These are phyloP conservation scores for Scaptomyza polygonia DNA, from an alignment of 2,888 invertebrate genomes.

Conservation along the genomic window DNA sequence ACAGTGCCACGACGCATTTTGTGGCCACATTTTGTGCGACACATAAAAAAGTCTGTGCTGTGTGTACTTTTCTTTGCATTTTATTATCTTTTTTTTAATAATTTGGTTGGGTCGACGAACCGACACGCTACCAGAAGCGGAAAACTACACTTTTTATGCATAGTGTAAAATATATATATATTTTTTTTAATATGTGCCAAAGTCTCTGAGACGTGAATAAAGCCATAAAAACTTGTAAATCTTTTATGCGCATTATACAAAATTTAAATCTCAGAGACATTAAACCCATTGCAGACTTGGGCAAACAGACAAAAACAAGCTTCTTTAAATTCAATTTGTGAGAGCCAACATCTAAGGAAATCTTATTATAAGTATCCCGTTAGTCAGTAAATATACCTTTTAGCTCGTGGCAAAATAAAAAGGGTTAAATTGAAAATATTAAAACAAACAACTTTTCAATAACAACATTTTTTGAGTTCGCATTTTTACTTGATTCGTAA, in stretches of 20 bases:
- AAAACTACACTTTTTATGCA: constrained; percentile 22
- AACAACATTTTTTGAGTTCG: not conserved
- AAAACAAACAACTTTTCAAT: not conserved
- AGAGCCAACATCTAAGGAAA: not conserved
- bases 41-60: constrained; percentile 45
- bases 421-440: not conserved
- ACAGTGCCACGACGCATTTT: constrained; percentile 43
- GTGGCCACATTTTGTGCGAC: constrained; percentile 59
- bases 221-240: constrained; percentile 3
- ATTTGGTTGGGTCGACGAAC: constrained; percentile 43
- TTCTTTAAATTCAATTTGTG: not conserved
- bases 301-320: not conserved
- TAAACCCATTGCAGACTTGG: too few relatives aligned
- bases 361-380: not conserved
- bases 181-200: constrained; percentile 23
- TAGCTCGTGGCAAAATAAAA: not conserved
- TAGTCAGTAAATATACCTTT: not conserved
- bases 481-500: not conserved
- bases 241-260: not conserved
- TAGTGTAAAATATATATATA: constrained; percentile 33
- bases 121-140: constrained; percentile 41
- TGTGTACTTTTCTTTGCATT: constrained; percentile 3
- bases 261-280: too few relatives aligned
- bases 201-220: constrained; percentile 7
- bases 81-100: constrained; percentile 57